Evolutionary conservation across 2,888 invertebrate species (phyloP), one percentile per base, ranked within the genome.

Genomic region (Allolobophora icterica): DNA sequence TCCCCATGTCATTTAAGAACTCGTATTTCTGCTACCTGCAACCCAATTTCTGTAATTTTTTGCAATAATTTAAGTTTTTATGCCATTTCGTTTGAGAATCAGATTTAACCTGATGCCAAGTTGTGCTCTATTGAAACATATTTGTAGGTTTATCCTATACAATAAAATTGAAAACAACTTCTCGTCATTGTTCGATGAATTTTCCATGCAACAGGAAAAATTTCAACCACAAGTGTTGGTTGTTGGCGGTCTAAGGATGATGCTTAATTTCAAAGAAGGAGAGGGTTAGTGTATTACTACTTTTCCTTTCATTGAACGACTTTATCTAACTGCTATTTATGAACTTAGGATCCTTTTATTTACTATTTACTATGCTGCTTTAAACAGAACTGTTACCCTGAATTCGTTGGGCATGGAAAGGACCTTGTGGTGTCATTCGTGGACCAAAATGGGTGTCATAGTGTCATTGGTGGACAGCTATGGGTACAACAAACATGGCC

Each of bases 221-320:
- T 97, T 97, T 94, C 96, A 96, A 17, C 97, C 98, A 1, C 96
- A 97, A 94, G 95, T 98, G 92, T 96, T 98, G 93, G 97, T 98
- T 92, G 96, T 98, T 91, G 97, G 97, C 94, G 98, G 98, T 21
- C 95, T 98, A 90, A 98, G 98, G 94, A 97, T 98, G 97, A 97
- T 98, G 97, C 98, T 98, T 94, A 97, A 97, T 94, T 97, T 97
- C 95, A 97, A 97, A 5, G 97, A 97, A 93, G 95, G 96, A 93
- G 95, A 96, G 94, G 96, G 96, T 96, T 95, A 95, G 87, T 92
- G 1, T 40, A 19, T 89, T 42, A 30, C 30, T 33, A 33, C 33
- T 33, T 5, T 21, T 24, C 21, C 35, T 89, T 89, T 89, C 38
- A 89, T n/a, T n/a, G n/a, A n/a, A 42, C 17, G 5, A 21, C 24